Evolutionary conservation across 2,797 vertebrate genomes (phyloP), one percentile per base, ranked within the genome.

Genomic region (Anguilla marmorata): DNA sequence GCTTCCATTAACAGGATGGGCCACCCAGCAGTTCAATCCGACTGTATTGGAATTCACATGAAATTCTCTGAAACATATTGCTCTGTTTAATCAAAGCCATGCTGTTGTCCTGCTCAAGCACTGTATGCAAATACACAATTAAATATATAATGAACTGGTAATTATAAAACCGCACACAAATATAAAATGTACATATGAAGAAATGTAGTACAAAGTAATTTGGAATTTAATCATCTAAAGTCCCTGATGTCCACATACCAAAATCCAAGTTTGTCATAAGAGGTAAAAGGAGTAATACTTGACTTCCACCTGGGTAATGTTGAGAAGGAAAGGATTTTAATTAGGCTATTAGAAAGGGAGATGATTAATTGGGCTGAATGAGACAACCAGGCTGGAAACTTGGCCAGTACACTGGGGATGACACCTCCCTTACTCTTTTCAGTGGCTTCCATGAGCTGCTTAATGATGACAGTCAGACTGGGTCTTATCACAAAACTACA

Each of bases 331-430:
- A 79, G 16, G 74, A 79, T 79, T 79, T 79, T 79, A 79, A 79
- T 79, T 79, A 79, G 74, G 30, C 74, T 41, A 41, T 79, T 79
- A 79, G 74, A 79, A 45, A 79, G 37, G 37, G 19, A 14, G 37
- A 79, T 79, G 74, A 79, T 79, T 79, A 79, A 79, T 79, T 41
- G 74, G 74, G 12, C 37, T 41, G 37, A 79, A 41, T 45, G 74
- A 79, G 74, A 21, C 11, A 79, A 37, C 37, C 74, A 79, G 74
- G 19, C 33, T 79, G 74, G 74, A 37, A 79, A 79, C 33, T 79
- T 79, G 74, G 33, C 74, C 74, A 79, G 74, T 19, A 79, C 74
- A 41, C 74, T 21, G 19, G 74, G 74, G 74, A 79, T 79, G 33
- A 79, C 33, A 79, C 74, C 63, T 69, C 24, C 33, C 74, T 41